phyloP scores from a whole-genome alignment of 2,888 invertebrate species.

The Elegia similella region DNA sequence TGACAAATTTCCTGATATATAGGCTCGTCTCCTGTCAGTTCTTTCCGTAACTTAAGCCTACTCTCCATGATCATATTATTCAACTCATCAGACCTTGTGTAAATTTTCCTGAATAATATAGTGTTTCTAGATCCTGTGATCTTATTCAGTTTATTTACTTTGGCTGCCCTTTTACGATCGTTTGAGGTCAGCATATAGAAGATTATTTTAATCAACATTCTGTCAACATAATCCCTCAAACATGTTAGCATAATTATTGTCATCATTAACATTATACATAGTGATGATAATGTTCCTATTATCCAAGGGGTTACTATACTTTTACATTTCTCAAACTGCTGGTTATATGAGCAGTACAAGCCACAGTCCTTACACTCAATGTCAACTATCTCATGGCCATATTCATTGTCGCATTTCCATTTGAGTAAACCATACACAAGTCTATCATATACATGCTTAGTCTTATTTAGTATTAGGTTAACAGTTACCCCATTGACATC shows the following conservation, averaged over 20 bases:
- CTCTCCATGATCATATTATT: not conserved
- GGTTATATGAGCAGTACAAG: constrained; percentile 16
- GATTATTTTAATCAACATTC: not conserved
- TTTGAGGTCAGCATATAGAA: not conserved
- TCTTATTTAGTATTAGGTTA: not conserved
- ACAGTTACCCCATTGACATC: not conserved
- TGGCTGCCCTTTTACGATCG: not conserved
- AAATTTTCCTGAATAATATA: not conserved
- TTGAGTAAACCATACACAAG: not conserved
- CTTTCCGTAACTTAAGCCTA: not conserved
- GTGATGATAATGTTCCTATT: not conserved
- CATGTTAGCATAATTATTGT: not conserved
- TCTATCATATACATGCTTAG: not conserved
- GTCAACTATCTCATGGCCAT: not conserved
- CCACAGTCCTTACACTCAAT: constrained; percentile 14
- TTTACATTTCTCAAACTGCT: constrained; percentile 10
- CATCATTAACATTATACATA: not conserved
- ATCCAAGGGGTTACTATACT: not conserved
- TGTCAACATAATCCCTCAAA: not conserved
- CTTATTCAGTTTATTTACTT: not conserved
- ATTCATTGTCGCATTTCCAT: not conserved
- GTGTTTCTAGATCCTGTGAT: not conserved
- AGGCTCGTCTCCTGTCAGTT: constrained; percentile 1
- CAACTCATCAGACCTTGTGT: not conserved
- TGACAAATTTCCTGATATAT: constrained; percentile 16